These are phyloP conservation scores for Anguilla obscura DNA, from an alignment of 2,797 vertebrate genomes.

Conservation along the genomic window DNA sequence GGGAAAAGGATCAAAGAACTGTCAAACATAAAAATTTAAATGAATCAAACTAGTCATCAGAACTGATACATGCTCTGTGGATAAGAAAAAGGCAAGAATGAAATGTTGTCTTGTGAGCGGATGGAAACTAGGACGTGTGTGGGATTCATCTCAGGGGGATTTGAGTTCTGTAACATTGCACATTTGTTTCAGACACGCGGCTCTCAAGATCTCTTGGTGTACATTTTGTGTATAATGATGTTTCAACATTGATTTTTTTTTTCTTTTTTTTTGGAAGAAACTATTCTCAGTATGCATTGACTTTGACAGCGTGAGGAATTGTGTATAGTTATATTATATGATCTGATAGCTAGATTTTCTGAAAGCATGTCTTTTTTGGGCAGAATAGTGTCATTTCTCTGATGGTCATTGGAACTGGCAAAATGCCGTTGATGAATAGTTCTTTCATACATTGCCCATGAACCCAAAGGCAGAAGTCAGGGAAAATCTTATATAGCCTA, in stretches of 20 bases:
- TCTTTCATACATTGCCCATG: neutral
- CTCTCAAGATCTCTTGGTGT: neutral
- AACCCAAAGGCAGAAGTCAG: neutral
- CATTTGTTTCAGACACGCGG: neutral
- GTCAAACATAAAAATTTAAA: conserved; percentile 12
- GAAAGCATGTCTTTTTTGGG: neutral
- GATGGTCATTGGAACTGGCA: neutral
- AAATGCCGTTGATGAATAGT: neutral
- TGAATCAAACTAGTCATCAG: conserved; percentile 19
- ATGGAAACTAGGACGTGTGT: neutral
- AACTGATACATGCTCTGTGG: conserved; percentile 1
- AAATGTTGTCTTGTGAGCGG: conserved; percentile 10
- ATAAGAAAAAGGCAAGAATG: neutral
- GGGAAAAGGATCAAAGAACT: neutral
- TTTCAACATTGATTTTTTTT: neutral
- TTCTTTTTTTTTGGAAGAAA: neutral
- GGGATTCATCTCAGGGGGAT: neutral
- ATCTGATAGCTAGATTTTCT: neutral
- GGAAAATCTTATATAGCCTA: neutral
- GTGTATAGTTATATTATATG: neutral
- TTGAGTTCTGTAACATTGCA: neutral
- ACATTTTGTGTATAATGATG: neutral
- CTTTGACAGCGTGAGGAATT: neutral
- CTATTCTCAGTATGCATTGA: neutral
- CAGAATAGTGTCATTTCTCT: neutral